Conservation (phyloP, 2,113 vertebrate genomes). For the Alaudala cheleensis region DNA sequence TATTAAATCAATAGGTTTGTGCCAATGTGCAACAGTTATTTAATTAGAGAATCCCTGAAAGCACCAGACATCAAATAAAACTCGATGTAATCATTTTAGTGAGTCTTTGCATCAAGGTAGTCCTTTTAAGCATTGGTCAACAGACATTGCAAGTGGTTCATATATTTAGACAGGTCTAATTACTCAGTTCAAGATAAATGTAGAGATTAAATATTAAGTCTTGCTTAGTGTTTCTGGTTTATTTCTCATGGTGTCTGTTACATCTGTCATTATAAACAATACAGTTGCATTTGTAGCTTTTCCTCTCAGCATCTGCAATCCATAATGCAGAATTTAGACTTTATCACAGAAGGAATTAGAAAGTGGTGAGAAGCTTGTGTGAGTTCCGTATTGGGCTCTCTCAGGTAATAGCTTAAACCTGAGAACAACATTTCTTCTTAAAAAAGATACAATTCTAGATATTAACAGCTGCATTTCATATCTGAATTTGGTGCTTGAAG, state of each 20-base stretch:
- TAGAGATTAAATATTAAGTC: neutral
- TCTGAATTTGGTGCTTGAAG: constrained; percentile 23
- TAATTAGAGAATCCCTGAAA: constrained; percentile 1
- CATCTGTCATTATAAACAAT: neutral
- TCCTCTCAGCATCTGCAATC: neutral
- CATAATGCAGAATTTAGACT: neutral
- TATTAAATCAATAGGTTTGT: neutral
- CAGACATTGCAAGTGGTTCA: neutral
- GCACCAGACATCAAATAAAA: neutral
- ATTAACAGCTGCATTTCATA: neutral
- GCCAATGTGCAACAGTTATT: neutral
- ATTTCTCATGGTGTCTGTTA: neutral
- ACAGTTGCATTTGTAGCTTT: neutral
- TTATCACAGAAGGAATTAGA: neutral
- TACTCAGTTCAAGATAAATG: neutral
- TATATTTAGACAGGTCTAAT: neutral
- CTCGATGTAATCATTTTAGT: neutral
- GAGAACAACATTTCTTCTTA: neutral
- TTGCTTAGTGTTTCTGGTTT: neutral
- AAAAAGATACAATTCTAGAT: neutral
- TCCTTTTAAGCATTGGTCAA: neutral
- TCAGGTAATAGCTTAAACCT: neutral
- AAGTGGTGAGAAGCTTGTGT: neutral
- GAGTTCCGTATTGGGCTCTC: neutral
- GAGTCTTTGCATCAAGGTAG: neutral